phyloP scores from a whole-genome alignment of 2,888 invertebrate genomes.

The Argyresthia albistria region DNA sequence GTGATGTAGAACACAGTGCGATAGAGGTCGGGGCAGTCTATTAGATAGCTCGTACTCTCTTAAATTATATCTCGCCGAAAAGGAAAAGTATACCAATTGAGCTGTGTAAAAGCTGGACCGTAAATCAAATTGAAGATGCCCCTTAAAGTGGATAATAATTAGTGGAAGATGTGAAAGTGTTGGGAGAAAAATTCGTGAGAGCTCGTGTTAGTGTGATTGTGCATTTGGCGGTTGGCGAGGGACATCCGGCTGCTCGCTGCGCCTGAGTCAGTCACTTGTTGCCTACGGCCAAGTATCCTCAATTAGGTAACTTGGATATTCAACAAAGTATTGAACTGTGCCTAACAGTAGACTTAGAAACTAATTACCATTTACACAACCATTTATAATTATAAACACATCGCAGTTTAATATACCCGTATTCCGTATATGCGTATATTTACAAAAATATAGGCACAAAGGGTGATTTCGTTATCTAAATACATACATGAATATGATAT shows the following conservation, averaged over 20 bases:
- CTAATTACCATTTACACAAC: too few species aligned
- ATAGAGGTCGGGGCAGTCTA: constrained; percentile 29
- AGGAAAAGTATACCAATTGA: constrained; percentile 69
- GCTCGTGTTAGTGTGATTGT: constrained; percentile 67
- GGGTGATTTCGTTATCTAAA: too few species aligned
- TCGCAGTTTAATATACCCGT: too few species aligned
- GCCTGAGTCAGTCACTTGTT: background rate
- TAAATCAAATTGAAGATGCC: constrained; percentile 72
- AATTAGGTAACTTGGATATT: too few species aligned
- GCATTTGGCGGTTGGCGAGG: constrained; percentile 60
- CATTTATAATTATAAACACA: too few species aligned
- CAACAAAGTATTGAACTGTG: too few species aligned
- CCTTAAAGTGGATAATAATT: constrained; percentile 73
- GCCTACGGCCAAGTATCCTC: background rate
- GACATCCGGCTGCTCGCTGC: constrained; percentile 49
- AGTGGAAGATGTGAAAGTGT: constrained; percentile 70
- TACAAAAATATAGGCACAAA: too few species aligned
- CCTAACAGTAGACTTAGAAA: too few species aligned
- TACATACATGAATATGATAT: too few species aligned
- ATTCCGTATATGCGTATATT: too few species aligned
- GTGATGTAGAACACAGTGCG: constrained; percentile 15
- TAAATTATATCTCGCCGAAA: constrained; percentile 51
- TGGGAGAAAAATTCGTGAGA: constrained; percentile 73
- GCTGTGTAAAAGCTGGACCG: constrained; percentile 60
- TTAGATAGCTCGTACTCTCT: constrained; percentile 24